Evolutionary conservation across 1,140 invertebrate species (phyloP).

Genomic region (Saxidomus purpurata): DNA sequence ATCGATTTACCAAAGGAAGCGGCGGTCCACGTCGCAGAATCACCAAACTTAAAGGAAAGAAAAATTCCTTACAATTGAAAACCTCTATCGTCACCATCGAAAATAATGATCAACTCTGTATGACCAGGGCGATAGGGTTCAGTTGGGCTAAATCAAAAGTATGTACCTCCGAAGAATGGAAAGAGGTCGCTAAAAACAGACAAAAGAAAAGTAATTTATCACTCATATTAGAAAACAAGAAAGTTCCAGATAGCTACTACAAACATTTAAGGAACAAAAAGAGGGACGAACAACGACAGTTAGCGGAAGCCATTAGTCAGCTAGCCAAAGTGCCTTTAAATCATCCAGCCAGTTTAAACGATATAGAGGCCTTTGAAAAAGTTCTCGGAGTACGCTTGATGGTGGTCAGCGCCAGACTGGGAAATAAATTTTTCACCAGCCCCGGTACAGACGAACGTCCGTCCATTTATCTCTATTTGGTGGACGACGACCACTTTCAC

Average conservation of each 20-base stretch:
- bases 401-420: constrained; percentile 14
- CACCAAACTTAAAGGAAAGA: neutral
- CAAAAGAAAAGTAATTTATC: constrained; percentile 18
- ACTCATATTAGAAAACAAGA: neutral
- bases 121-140: constrained; percentile 34
- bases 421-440: constrained; percentile 23
- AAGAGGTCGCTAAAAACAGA: constrained; percentile 20
- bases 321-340: neutral
- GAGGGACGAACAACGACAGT: neutral
- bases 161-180: no score
- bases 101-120: constrained; percentile 53
- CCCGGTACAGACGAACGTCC: neutral
- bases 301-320: neutral
- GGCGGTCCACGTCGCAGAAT: no score
- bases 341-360: neutral
- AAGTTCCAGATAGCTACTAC: constrained; percentile 21
- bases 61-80: constrained; percentile 21
- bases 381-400: neutral
- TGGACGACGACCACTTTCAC: constrained; percentile 41
- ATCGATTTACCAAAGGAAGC: constrained; percentile 2
- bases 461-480: constrained; percentile 9
- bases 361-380: constrained; percentile 6
- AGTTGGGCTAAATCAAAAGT: neutral
- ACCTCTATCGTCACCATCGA: constrained; percentile 41
- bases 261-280: neutral